Evolutionary conservation across 2,797 vertebrate species (phyloP).

Genomic region (Hafferia zeledoni): DNA sequence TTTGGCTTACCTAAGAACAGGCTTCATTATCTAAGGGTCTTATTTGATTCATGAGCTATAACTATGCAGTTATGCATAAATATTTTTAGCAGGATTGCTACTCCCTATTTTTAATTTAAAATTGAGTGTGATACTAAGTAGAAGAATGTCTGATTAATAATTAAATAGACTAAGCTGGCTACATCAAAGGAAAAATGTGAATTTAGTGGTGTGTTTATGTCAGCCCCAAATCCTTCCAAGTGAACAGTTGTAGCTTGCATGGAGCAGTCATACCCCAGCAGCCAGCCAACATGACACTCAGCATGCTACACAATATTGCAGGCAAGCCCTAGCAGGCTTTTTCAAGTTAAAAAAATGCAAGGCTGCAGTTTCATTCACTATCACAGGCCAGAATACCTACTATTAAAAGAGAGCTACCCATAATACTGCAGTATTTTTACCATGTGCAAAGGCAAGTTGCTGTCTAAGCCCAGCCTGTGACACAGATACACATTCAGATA

Average conservation of each 20-base stretch:
- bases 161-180: background rate
- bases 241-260: background rate
- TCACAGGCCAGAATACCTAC: background rate
- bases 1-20: background rate
- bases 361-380: background rate
- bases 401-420: background rate
- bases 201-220: background rate
- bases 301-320: background rate
- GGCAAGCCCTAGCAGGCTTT: background rate
- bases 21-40: background rate
- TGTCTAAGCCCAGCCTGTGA: background rate
- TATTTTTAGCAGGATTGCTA: background rate
- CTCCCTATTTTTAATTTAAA: background rate
- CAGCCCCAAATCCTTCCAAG: conserved; percentile 25
- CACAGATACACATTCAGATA: background rate
- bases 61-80: background rate
- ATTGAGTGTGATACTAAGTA: background rate
- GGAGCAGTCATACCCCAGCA: background rate
- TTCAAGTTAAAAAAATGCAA: background rate
- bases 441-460: background rate
- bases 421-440: background rate
- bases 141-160: background rate
- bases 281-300: background rate
- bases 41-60: background rate
- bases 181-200: background rate